These are phyloP conservation scores for Anhinga rufa DNA, from an alignment of 2,113 vertebrate genomes.

Conservation along the genomic window DNA sequence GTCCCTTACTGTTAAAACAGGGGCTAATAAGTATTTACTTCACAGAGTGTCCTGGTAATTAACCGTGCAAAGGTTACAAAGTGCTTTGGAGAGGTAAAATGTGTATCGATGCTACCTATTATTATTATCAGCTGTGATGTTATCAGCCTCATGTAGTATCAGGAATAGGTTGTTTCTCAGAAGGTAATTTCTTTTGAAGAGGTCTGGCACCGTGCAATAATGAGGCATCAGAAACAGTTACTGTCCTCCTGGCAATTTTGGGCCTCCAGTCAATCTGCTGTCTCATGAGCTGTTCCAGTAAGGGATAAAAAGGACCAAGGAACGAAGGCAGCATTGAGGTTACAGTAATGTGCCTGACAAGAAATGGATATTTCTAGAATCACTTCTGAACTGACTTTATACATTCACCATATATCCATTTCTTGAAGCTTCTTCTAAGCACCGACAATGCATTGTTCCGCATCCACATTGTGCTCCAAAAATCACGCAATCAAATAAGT, in stretches of 20 bases:
- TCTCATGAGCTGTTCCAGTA: neutral
- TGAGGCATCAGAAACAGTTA: neutral
- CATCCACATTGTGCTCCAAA: neutral
- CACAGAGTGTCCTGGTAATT: neutral
- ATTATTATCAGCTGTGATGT: neutral
- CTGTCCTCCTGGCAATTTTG: neutral
- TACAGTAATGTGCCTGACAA: neutral
- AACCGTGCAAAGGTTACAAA: neutral
- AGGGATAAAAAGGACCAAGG: neutral
- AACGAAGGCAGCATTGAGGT: neutral
- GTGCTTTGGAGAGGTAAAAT: neutral
- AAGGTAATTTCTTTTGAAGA: neutral
- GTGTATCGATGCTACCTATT: neutral
- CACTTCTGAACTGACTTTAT: neutral
- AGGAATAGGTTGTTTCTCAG: neutral
- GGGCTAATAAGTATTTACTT: neutral
- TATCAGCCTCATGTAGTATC: neutral
- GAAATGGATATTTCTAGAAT: constrained; percentile 9
- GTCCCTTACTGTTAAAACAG: neutral
- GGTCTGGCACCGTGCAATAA: neutral
- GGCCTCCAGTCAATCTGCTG: neutral
- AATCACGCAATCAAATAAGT: neutral
- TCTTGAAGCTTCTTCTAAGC: neutral
- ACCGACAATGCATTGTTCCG: neutral
- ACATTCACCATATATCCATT: neutral